These are phyloP conservation scores for Holacanthus passer DNA, from an alignment of 2,113 vertebrate genomes.

Conservation along the genomic window DNA sequence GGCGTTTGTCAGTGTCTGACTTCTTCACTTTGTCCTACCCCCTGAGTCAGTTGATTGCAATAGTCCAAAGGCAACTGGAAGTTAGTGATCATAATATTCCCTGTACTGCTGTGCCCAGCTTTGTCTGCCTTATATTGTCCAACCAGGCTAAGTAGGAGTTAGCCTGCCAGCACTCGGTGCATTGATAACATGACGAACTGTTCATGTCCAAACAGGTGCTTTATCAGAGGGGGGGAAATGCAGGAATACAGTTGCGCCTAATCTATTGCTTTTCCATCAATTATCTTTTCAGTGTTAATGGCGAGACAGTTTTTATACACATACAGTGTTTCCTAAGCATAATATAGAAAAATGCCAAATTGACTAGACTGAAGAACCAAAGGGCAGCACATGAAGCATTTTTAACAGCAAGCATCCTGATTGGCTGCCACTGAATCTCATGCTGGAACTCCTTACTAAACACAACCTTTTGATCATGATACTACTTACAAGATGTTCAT, in stretches of 20 bases:
- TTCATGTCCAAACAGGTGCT: slow-evolving; percentile 60
- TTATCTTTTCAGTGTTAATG: slow-evolving; percentile 17
- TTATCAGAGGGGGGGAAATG: slow-evolving; percentile 44
- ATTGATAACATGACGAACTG: slow-evolving; percentile 32
- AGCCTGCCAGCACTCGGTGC: slow-evolving; percentile 23
- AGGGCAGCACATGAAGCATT: slow-evolving; percentile 35
- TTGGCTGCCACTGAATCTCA: slow-evolving; percentile 7
- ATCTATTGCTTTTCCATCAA: background rate
- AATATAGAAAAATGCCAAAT: slow-evolving; percentile 60
- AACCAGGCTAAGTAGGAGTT: slow-evolving; percentile 30
- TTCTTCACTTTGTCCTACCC: slow-evolving; percentile 5
- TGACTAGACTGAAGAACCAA: slow-evolving; percentile 40
- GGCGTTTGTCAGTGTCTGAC: slow-evolving; percentile 15
- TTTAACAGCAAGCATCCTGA: slow-evolving; percentile 22
- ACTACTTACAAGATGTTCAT: slow-evolving; percentile 9
- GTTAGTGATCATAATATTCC: slow-evolving; percentile 20
- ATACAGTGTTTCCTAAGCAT: slow-evolving; percentile 40
- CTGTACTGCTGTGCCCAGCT: slow-evolving; percentile 24
- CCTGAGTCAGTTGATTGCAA: slow-evolving; percentile 21
- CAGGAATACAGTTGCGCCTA: slow-evolving; percentile 8
- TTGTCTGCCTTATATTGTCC: slow-evolving; percentile 60
- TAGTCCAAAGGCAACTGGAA: slow-evolving; percentile 34
- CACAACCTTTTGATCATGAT: slow-evolving; percentile 17
- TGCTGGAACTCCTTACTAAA: slow-evolving; percentile 21
- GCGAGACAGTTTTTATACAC: slow-evolving; percentile 33